phyloP scores from a whole-genome alignment of 2,113 vertebrate genomes.

The Corvus hawaiiensis region DNA sequence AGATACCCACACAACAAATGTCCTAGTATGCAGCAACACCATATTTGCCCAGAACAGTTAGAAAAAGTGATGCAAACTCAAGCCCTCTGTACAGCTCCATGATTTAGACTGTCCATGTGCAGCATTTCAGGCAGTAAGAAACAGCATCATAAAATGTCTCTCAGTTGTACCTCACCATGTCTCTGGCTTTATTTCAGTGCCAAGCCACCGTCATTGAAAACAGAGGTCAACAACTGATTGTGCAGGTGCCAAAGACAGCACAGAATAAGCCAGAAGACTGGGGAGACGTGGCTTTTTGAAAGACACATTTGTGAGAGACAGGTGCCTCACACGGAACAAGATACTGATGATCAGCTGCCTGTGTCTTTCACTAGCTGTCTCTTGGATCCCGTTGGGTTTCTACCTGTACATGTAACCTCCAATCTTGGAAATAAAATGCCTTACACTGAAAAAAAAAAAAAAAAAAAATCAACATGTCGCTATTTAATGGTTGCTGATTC shows the following conservation, averaged over 20 bases:
- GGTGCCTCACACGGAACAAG: background rate
- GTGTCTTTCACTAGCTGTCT: slow-evolving; percentile 20
- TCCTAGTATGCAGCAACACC: background rate
- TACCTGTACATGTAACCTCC: background rate
- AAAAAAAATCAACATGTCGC: background rate
- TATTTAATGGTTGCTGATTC: slow-evolving; percentile 54
- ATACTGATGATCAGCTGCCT: background rate
- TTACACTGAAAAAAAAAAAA: background rate
- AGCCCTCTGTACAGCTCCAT: background rate
- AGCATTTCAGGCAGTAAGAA: background rate
- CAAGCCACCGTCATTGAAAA: slow-evolving; percentile 20
- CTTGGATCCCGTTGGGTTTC: background rate
- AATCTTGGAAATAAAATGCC: slow-evolving; percentile 14
- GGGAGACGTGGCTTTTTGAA: background rate
- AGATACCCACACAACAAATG: background rate
- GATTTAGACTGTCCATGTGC: background rate
- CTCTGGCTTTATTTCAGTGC: background rate
- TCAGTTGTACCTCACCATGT: background rate
- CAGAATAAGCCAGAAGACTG: background rate
- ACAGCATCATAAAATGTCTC: background rate
- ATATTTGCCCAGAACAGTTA: background rate
- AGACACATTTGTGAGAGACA: slow-evolving; percentile 38
- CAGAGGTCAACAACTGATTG: slow-evolving; percentile 34
- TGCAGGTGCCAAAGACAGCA: slow-evolving; percentile 15
- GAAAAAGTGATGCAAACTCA: background rate